These are phyloP conservation scores for Rhabdomys pumilio DNA, from an alignment of 2,797 vertebrate species.

Conservation along the genomic window DNA sequence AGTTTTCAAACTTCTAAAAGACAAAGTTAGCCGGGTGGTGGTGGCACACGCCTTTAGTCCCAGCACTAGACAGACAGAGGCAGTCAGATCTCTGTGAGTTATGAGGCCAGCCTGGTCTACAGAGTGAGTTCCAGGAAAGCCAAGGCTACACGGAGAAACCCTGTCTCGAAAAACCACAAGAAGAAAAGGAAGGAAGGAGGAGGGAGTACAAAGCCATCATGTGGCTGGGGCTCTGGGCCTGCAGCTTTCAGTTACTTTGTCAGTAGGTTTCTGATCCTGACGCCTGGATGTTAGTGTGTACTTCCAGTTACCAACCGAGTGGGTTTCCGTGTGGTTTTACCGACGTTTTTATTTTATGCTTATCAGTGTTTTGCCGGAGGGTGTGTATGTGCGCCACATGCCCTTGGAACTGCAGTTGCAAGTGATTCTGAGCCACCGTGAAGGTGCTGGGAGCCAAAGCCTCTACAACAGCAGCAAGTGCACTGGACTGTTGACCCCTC, in stretches of 20 bases:
- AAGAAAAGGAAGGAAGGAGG: neutral
- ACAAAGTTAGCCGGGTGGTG: neutral
- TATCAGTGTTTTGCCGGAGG: neutral
- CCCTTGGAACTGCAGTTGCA: neutral
- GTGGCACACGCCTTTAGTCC: neutral
- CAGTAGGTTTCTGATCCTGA: conserved; percentile 18
- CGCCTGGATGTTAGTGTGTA: neutral
- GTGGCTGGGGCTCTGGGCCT: neutral
- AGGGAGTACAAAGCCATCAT: neutral
- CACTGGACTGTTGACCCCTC: neutral
- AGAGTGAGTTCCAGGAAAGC: neutral
- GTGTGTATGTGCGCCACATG: too few species aligned
- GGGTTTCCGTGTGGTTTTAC: neutral
- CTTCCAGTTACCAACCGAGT: neutral
- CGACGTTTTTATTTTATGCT: neutral
- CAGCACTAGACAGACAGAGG: neutral
- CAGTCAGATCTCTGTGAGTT: neutral
- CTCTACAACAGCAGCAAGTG: neutral
- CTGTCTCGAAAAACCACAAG: neutral
- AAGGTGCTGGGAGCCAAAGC: neutral
- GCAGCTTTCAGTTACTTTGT: conserved; percentile 10
- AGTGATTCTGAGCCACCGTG: neutral
- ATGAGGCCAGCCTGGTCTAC: neutral
- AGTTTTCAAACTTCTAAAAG: neutral
- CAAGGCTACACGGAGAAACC: neutral